Base-by-base conservation (phyloP, 23 tunicate species). In the Halocynthia aurantium region DNA sequence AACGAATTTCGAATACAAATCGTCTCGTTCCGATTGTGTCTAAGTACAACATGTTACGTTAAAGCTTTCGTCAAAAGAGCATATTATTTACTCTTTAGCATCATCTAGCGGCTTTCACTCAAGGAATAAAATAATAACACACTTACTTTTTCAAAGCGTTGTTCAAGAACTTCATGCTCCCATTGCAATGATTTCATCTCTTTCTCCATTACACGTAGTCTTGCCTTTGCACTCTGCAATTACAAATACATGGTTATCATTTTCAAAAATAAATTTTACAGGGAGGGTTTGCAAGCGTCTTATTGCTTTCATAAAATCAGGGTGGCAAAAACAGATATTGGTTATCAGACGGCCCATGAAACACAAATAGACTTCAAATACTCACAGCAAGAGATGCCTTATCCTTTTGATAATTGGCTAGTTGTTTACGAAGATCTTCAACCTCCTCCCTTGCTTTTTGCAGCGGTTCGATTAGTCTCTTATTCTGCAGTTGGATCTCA, bases 91-190 rank as follows among this genome's bases (percentile, higher is more conserved):
- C 72, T 67, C 72, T 15, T 5, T 58, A 58, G 63, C n/a, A n/a
- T 58, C 63, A 58, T n/a, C 63, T 58, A 58, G 63, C n/a, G 63
- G 15, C 6, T 15, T 10, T 49, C 70, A 20, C 2, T 6, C 50
- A 21, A 2, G 20, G 10, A 0, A 17, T 51, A 52, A 52, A 8
- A n/a, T 31, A 6, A 73, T 54, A 22, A 75, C 13, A 8, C 83
- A 75, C 71, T 67, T 63, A 88, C 94, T 69, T 80, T 80, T 55
- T 84, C 82, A 77, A 94, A 94, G 40, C 95, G 75, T 58, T 94
- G 99, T 63, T 86, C 91, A 76, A 94, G 69, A 52, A 94, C 96
- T 58, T 94, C 99, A 62, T 88, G 99, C 71, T 94, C 99, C 99
- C 99, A 94, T 64, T 88, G 80, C 78, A 86, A 67, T 44, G 83